Conservation (phyloP, 2,113 vertebrate genomes). For the Salvelinus alpinus region DNA sequence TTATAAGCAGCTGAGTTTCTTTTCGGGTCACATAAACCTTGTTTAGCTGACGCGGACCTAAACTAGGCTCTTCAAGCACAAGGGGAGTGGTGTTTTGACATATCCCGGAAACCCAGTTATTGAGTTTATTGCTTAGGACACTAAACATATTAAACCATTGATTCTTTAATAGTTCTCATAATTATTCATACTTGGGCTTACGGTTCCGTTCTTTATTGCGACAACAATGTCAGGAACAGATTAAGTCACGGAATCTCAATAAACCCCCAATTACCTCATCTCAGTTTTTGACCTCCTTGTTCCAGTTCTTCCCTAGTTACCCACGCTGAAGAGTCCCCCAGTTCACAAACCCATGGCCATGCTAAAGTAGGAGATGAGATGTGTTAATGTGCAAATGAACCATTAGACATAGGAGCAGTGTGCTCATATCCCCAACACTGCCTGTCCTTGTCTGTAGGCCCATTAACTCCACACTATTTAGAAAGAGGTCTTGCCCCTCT, state of each 20-base stretch:
- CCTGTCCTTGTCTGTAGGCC: conserved; percentile 35
- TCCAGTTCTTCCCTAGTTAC: not conserved
- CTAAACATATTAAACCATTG: no score
- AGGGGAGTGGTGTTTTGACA: no score
- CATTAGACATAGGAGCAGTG: not conserved
- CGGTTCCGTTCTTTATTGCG: not conserved
- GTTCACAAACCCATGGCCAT: not conserved
- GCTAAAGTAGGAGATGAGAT: conserved; percentile 18
- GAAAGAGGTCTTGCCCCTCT: not conserved
- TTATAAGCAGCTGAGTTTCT: no score
- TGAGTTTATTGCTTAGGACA: no score
- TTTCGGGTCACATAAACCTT: no score
- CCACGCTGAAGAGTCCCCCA: conserved; percentile 2
- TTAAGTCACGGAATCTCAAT: conserved; percentile 10
- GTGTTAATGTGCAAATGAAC: conserved; percentile 37
- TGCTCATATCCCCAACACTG: conserved; percentile 16
- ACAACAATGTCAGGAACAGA: conserved; percentile 8
- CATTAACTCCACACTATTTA: conserved; percentile 15
- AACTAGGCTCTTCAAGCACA: no score
- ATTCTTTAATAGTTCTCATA: no score
- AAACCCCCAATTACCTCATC: conserved; percentile 8
- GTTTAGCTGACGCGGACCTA: no score
- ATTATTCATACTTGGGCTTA: no score
- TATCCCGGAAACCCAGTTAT: no score
- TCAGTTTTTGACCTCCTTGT: conserved; percentile 1